Base-by-base conservation (phyloP, 2,797 vertebrate species). In the Poecilia picta region DNA sequence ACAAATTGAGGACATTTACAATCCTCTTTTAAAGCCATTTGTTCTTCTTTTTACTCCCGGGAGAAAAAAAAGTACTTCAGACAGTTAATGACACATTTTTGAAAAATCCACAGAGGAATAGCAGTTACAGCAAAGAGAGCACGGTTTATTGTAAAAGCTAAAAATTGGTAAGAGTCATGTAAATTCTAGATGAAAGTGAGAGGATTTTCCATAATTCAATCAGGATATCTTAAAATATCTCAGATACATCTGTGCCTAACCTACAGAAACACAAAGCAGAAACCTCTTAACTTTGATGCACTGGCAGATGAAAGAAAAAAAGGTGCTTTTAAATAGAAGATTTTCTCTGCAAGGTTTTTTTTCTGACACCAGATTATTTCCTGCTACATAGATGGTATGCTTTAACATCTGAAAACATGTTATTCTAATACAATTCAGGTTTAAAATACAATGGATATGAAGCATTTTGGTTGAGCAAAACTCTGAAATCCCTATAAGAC, bases 391-490 rank as follows among this genome's bases (percentile, higher is more conserved):
- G 5, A n/a, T 20, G 12, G 51, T 2, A 2, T 11, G 47, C 33
- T 46, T 70, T n/a, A n/a, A 70, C 15, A n/a, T 70, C 25, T 43
- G 41, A n/a, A 45, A n/a, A n/a, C 6, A 43, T 43, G 66, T 16
- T 3, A 45, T 45, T 70, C 41, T 70, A 45, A 10, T n/a, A 0
- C 47, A 72, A 23, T 72, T 6, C 1, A 1, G 3, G 11, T 20
- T 55, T 31, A 75, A 73, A 55, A 25, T 47, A 36, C 33, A 33
- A 46, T 77, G 55, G 10, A 25, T 23, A 49, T 5, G 70, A 74
- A 36, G 72, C 77, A 74, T 87, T 84, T 36, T n/a, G 77, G 62
- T 76, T 76, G 55, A 51, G 16, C 73, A 70, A 8, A 74, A 80
- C 46, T 51, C 46, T 73, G 47, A 81, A 81, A 73, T 77, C 43